These are phyloP conservation scores for Leucozona laternaria DNA, from an alignment of 2,888 invertebrate species.

Conservation along the genomic window DNA sequence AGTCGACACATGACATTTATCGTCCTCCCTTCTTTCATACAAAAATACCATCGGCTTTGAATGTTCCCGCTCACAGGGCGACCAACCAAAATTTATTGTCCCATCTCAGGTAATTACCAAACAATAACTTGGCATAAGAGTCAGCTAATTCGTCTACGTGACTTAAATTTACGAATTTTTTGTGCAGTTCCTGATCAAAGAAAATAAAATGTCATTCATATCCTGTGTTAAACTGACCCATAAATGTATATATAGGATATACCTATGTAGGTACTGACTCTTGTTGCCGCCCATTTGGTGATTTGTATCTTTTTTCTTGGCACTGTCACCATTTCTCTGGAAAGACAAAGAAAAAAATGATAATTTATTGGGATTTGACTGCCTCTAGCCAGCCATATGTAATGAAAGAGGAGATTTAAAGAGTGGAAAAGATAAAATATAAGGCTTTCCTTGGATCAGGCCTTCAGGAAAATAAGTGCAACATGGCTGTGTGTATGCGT, in stretches of 20 bases:
- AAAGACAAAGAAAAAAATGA: conserved; percentile 57
- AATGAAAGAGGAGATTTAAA: conserved; percentile 5
- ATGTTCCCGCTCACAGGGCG: conserved; percentile 15
- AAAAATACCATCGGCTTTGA: conserved; percentile 42
- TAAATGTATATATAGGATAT: neutral
- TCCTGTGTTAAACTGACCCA: conserved; percentile 42
- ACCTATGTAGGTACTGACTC: neutral
- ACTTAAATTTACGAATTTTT: conserved; percentile 64
- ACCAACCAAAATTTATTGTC: conserved; percentile 60
- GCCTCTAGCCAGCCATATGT: conserved; percentile 33
- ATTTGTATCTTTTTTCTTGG: conserved; percentile 65
- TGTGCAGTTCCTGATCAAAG: conserved; percentile 63
- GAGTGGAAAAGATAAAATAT: conserved; percentile 45
- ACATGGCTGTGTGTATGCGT: conserved; percentile 64
- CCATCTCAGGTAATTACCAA: conserved; percentile 49
- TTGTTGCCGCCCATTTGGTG: conserved; percentile 59
- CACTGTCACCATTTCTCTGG: conserved; percentile 65
- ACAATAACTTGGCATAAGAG: conserved; percentile 71
- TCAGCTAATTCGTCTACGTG: conserved; percentile 68
- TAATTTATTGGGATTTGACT: conserved; percentile 71
- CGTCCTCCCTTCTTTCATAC: conserved; percentile 38
- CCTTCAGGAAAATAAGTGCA: conserved; percentile 67
- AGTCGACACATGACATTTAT: conserved; percentile 69
- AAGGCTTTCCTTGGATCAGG: conserved; percentile 30
- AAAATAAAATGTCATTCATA: conserved; percentile 42